These are phyloP conservation scores for Callaeas wilsoni DNA, from an alignment of 2,113 vertebrate genomes.

Conservation along the genomic window DNA sequence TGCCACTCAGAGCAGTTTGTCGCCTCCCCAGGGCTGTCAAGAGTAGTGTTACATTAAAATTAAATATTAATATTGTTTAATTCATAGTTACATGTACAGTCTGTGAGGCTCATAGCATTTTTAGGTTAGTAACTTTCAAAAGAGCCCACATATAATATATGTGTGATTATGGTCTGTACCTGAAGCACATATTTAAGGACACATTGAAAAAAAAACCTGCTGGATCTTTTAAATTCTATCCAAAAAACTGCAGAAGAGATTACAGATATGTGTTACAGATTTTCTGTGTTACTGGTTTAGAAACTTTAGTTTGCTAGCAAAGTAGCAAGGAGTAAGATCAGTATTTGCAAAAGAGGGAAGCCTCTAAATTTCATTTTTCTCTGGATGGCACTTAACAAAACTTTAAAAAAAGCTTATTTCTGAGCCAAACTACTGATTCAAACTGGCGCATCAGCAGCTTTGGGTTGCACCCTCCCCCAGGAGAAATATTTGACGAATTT, in stretches of 20 bases:
- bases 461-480: background rate
- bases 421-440: background rate
- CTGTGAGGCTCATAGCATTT: background rate
- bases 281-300: background rate
- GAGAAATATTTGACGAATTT: background rate
- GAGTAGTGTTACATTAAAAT: background rate
- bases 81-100: background rate
- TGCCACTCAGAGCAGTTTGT: background rate
- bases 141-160: background rate
- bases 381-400: background rate
- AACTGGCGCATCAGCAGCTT: background rate
- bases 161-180: background rate
- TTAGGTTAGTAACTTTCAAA: background rate
- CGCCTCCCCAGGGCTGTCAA: background rate
- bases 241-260: background rate
- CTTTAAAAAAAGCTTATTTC: background rate
- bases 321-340: background rate
- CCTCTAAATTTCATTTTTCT: background rate
- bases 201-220: background rate
- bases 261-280: background rate
- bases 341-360: background rate
- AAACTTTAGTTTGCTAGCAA: background rate
- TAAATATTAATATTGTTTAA: background rate
- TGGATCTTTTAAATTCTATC: background rate
- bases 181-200: background rate